Base-by-base conservation (phyloP, 2,797 vertebrate species). In the Spatula versicolor region DNA sequence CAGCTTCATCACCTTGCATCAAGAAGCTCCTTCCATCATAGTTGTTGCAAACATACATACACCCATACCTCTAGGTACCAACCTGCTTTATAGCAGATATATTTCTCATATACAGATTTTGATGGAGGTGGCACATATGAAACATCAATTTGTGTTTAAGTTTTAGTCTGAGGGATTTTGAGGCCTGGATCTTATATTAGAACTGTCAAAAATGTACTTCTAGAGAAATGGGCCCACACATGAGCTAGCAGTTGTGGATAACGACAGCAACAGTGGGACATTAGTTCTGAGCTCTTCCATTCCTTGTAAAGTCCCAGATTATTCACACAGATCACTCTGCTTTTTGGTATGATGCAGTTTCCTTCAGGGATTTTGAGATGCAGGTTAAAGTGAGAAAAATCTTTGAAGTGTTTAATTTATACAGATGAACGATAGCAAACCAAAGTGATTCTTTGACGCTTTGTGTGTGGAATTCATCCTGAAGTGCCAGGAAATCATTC, bases 361-460 rank as follows among this genome's bases (percentile, higher is more conserved):
- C 62, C 73, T 83, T n/a, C 50, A 59, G 60, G 59, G 88, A 94
- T 84, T 96, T 86, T 95, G 45, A 80, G 68, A 87, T 48, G 56
- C 72, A 67, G 35, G 89, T 74, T 62, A 83, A 86, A 91, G 58
- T 66, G 74, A 92, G 73, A 88, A 91, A 93, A 91, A 59, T 86
- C 84, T 95, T 91, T 85, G 73, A 92, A 95, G 82, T 45, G 21
- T 69, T 92, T 62, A 26, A 78, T 92, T 78, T 95, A 55, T 93
- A 75, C 43, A 82, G 73, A 87, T 91, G 82, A 92, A 83, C n/a
- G 26, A 31, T 28, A 83, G 39, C 45, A 46, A 93, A 91, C 30
- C 50, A 87, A 83, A 94, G 67, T 33, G 55, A 67, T 78, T 85
- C 66, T 92, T 84, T 91, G 86, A 91, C 12, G 26, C 75, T 50